A percentile compares a stretch with the other conserved stretches of the same genome.
phyloP scores from a whole-genome alignment of 2,113 vertebrate species.

The Lates calcarifer region DNA sequence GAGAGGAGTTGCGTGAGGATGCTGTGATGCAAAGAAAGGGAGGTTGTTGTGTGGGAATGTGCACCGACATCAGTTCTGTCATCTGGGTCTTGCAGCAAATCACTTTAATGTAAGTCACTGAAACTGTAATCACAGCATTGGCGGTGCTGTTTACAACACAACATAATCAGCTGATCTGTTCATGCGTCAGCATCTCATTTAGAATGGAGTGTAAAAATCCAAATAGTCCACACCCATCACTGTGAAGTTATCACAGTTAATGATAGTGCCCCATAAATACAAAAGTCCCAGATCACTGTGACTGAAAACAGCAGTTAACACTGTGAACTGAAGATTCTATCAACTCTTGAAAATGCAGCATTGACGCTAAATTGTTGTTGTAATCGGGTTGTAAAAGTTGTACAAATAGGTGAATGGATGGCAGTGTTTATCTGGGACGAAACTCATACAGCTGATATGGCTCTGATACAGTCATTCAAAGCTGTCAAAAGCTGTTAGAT shows the following conservation, averaged over 20 bases:
- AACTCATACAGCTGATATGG: not conserved
- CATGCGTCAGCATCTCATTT: slow-evolving; percentile 27
- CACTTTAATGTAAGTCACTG: slow-evolving; percentile 10
- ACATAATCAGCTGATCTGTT: slow-evolving; percentile 31
- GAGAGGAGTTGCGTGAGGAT: slow-evolving; percentile 26
- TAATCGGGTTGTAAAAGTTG: not conserved
- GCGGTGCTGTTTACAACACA: slow-evolving; percentile 36
- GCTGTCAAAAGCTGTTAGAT: not conserved
- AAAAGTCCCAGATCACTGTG: not conserved
- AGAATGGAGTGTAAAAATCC: slow-evolving; percentile 14
- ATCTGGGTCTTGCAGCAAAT: slow-evolving; percentile 12
- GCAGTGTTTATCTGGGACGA: not conserved
- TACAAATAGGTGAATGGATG: not conserved
- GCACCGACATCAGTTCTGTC: slow-evolving; percentile 19
- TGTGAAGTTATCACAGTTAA: slow-evolving; percentile 4
- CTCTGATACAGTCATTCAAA: not conserved
- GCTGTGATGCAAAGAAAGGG: not conserved
- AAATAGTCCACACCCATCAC: not conserved
- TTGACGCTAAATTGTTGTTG: not conserved
- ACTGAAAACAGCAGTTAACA: slow-evolving; percentile 3
- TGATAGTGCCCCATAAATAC: not conserved
- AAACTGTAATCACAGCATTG: slow-evolving; percentile 42
- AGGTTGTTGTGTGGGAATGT: slow-evolving; percentile 27
- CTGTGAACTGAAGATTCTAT: not conserved
- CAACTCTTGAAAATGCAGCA: not conserved